These are phyloP conservation scores for Charadrius vociferus DNA, from an alignment of 2,113 vertebrate genomes.

Conservation along the genomic window DNA sequence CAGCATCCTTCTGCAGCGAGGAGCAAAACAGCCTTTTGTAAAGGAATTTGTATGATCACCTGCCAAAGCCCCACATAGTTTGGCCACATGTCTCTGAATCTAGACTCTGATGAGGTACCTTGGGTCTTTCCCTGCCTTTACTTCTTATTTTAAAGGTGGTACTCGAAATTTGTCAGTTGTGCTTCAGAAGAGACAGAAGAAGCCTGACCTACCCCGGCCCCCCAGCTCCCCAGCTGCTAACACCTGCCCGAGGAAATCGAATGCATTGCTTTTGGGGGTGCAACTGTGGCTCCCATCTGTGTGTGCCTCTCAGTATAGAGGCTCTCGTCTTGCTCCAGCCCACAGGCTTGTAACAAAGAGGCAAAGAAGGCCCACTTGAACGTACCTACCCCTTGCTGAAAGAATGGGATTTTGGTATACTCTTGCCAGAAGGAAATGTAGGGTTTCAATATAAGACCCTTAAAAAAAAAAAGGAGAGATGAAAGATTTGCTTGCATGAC, in stretches of 20 bases:
- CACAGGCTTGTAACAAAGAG: not conserved
- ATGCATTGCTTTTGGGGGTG: not conserved
- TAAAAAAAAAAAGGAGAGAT: not conserved
- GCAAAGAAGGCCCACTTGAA: not conserved
- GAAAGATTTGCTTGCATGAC: not conserved
- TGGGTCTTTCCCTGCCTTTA: not conserved
- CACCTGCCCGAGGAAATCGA: accelerated
- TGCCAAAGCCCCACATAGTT: not conserved
- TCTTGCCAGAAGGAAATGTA: not conserved
- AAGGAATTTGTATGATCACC: not conserved
- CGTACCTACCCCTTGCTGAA: not conserved
- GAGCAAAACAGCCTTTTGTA: not conserved
- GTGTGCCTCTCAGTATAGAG: accelerated
- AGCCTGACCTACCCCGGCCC: not conserved
- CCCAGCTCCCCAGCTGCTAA: not conserved
- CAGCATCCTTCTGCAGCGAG: not conserved
- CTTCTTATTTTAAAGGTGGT: not conserved
- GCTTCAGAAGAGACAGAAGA: not conserved
- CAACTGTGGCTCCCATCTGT: not conserved
- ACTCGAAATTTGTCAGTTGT: not conserved
- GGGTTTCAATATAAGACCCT: not conserved
- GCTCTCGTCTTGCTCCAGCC: not conserved
- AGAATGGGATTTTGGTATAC: not conserved
- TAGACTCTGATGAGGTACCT: not conserved
- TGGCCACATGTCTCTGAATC: not conserved